Percentiles rank a stretch among this genome's conserved stretches.
phyloP scores from a whole-genome alignment of 2,888 invertebrate genomes.

The Crepidodera aurea region DNA sequence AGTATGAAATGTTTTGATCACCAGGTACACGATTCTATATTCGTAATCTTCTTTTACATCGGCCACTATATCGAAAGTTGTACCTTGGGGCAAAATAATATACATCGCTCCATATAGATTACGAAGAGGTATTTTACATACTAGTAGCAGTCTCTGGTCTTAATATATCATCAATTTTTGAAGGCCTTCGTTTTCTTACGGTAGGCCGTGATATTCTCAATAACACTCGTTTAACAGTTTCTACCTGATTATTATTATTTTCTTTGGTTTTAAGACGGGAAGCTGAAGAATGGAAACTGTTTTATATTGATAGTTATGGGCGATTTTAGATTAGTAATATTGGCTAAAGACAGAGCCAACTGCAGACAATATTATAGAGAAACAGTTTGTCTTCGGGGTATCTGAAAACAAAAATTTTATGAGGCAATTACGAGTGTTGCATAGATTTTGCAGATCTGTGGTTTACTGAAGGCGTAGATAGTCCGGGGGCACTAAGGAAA shows the following conservation, averaged over 20 bases:
- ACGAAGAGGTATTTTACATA: slow-evolving; percentile 62
- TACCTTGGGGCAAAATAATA: slow-evolving; percentile 55
- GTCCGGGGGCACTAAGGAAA: too few relatives aligned
- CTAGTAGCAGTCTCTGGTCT: slow-evolving; percentile 60
- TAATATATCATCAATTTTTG: slow-evolving; percentile 61
- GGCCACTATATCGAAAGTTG: slow-evolving; percentile 39
- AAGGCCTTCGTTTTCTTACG: slow-evolving; percentile 50
- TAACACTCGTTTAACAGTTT: slow-evolving; percentile 37
- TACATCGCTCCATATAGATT: slow-evolving; percentile 60
- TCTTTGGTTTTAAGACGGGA: slow-evolving; percentile 24
- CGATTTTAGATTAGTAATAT: slow-evolving; percentile 13
- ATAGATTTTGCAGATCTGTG: too few relatives aligned
- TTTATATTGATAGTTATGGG: slow-evolving; percentile 5
- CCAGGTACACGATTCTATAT: slow-evolving; percentile 21
- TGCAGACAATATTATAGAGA: background rate
- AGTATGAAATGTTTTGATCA: slow-evolving; percentile 15
- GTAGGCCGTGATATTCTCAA: slow-evolving; percentile 35
- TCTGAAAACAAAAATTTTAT: background rate
- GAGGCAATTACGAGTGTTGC: background rate
- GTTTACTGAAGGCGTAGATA: too few relatives aligned
- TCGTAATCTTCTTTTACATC: slow-evolving; percentile 35
- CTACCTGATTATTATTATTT: slow-evolving; percentile 37
- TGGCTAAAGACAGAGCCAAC: background rate
- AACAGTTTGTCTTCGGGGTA: background rate
- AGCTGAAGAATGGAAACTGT: slow-evolving; percentile 7